Percentiles rank a stretch among this genome's conserved stretches.
phyloP scores from a whole-genome alignment of 2,113 vertebrate species.

The Mesembrinibis cayennensis region DNA sequence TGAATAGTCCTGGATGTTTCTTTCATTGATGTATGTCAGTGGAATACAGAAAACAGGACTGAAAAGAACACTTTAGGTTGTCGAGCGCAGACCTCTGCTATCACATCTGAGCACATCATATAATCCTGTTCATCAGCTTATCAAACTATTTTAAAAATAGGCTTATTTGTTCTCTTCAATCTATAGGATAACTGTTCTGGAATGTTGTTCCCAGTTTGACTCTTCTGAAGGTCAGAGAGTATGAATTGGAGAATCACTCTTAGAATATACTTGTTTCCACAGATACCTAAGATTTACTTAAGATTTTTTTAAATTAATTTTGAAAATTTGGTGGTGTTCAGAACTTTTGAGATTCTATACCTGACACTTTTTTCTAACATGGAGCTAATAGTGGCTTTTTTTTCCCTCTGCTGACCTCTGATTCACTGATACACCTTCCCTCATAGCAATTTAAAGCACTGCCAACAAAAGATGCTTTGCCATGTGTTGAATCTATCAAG shows the following conservation, averaged over 20 bases:
- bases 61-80: neutral
- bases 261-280: neutral
- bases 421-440: conserved; percentile 9
- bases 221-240: neutral
- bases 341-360: neutral
- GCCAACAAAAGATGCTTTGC: conserved; percentile 44
- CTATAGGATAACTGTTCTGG: neutral
- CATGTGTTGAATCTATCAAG: conserved; percentile 61
- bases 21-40: neutral
- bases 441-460: conserved; percentile 59
- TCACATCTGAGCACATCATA: neutral
- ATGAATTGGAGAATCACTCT: neutral
- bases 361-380: neutral
- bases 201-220: neutral
- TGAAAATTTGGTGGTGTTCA: neutral
- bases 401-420: neutral
- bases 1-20: neutral
- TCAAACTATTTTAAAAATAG: neutral
- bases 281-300: neutral
- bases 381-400: neutral
- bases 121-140: neutral
- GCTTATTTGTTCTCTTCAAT: neutral
- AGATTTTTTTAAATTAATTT: neutral
- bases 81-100: neutral
- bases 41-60: neutral